Base-by-base conservation (phyloP, 2,888 invertebrate species). In the Hedya salicella region DNA sequence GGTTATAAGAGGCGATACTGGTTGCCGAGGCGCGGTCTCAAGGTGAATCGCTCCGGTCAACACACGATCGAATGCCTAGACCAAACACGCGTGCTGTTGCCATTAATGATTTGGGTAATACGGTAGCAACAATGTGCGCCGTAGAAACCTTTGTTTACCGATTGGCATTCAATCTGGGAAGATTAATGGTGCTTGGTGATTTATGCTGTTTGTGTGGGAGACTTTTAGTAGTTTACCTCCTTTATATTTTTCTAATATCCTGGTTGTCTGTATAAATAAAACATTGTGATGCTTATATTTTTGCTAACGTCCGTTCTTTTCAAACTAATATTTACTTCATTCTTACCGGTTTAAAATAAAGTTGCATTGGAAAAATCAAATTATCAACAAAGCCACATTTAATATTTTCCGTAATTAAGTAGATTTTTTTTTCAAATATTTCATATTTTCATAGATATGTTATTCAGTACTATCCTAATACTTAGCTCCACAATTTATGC, bases 11-110 rank as follows among this genome's bases (percentile, higher is more conserved):
- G 79, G 57, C 70, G 66, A 68, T 70, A 70, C 69, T 70, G 68
- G 71, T 70, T 69, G 59, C 79, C 80, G 86, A 88, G 87, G 87
- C 82, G 87, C 85, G 89, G 83, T 87, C 80, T 88, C 91, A 91
- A 91, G 91, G 91, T 90, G 86, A 90, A 86, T 83, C 81, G 89
- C n/a, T 79, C 84, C 88, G 91, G 89, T 90, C 90, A 91, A 91
- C 87, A 91, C 75, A 84, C 91, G 75, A 85, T 83, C 80, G 81
- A 83, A 83, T 82, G 85, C 88, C 87, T 89, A 91, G 89, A 89
- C 88, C 86, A 91, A 88, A 91, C 86, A 89, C 78, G 76, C 85
- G 83, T 87, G 87, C 81, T 82, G 82, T 78, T 83, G 82, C 85
- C 85, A 83, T 81, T 81, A 83, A 83, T 82, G 83, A 76, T 78